A percentile compares a stretch with the other conserved stretches of the same genome.
Evolutionary conservation across 2,888 invertebrate genomes (phyloP).

Genomic region (Neria commutata): DNA sequence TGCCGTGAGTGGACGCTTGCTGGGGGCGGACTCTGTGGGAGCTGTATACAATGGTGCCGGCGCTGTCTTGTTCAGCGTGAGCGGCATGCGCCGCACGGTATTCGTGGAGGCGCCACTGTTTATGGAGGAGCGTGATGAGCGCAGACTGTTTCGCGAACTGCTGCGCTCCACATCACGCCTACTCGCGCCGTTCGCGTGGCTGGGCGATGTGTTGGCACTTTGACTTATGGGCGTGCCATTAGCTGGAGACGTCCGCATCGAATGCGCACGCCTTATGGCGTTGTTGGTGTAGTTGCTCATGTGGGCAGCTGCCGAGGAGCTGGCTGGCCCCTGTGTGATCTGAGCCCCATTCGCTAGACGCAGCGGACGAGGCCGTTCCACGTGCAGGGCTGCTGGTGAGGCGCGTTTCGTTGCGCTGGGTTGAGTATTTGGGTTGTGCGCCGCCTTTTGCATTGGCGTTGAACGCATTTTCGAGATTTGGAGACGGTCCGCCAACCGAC

Average conservation of each 20-base stretch:
- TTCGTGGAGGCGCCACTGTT: constrained; percentile 81
- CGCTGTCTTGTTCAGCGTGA: constrained; percentile 35
- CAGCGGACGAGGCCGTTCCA: not conserved
- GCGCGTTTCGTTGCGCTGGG: constrained; percentile 12
- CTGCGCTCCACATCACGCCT: constrained; percentile 74
- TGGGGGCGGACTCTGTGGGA: constrained; percentile 57
- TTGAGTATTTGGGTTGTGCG: constrained; percentile 26
- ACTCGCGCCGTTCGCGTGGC: constrained; percentile 30
- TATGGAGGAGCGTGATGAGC: constrained; percentile 82
- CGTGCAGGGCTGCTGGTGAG: not conserved
- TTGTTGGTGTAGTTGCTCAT: constrained; percentile 35
- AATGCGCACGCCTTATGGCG: constrained; percentile 33
- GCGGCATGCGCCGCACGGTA: constrained; percentile 75
- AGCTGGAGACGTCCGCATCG: constrained; percentile 22
- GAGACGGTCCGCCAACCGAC: constrained; percentile 44
- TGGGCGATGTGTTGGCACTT: constrained; percentile 26
- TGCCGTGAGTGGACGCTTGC: constrained; percentile 64
- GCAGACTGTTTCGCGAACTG: constrained; percentile 77
- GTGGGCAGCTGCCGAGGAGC: constrained; percentile 33
- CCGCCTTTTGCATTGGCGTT: constrained; percentile 32
- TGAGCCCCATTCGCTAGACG: not conserved
- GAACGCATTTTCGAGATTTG: constrained; percentile 62
- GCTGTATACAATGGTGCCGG: constrained; percentile 61
- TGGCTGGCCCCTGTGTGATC: constrained; percentile 25
- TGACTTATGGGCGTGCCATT: constrained; percentile 1